Conservation (phyloP, 2,797 vertebrate species). For the Erpetoichthys calabaricus region DNA sequence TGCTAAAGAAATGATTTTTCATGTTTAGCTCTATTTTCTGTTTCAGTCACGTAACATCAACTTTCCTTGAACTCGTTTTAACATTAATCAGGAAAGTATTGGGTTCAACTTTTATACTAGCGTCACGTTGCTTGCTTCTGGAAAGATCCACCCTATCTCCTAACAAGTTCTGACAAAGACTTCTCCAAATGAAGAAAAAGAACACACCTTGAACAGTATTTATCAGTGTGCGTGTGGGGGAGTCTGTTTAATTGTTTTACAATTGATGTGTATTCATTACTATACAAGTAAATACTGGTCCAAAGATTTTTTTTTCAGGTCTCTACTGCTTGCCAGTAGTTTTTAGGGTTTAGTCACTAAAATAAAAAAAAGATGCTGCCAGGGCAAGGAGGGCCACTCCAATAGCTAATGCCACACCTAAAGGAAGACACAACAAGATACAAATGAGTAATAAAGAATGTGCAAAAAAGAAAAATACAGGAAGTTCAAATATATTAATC, state of each 20-base stretch:
- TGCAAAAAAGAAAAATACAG: too few species aligned
- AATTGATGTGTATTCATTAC: slow-evolving; percentile 15
- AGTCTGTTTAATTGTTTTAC: slow-evolving; percentile 10
- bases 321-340: background rate
- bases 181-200: background rate
- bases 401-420: slow-evolving; percentile 37
- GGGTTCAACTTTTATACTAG: background rate
- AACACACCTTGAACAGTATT: background rate
- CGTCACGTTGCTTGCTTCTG: background rate
- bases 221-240: too few species aligned
- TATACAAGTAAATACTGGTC: slow-evolving; percentile 14
- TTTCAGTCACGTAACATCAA: background rate
- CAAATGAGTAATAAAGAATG: slow-evolving; percentile 15
- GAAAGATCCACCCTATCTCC: background rate
- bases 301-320: background rate
- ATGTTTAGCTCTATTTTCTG: too few species aligned
- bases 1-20: too few species aligned
- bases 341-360: slow-evolving; percentile 39
- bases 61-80: background rate
- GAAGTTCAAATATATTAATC: too few species aligned
- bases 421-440: slow-evolving; percentile 24
- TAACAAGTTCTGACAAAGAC: background rate
- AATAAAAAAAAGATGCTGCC: slow-evolving; percentile 46
- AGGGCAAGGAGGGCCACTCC: slow-evolving; percentile 36
- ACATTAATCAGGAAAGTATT: background rate